Conservation (phyloP, 2,113 vertebrate species). For the Gymnorhina tibicen region DNA sequence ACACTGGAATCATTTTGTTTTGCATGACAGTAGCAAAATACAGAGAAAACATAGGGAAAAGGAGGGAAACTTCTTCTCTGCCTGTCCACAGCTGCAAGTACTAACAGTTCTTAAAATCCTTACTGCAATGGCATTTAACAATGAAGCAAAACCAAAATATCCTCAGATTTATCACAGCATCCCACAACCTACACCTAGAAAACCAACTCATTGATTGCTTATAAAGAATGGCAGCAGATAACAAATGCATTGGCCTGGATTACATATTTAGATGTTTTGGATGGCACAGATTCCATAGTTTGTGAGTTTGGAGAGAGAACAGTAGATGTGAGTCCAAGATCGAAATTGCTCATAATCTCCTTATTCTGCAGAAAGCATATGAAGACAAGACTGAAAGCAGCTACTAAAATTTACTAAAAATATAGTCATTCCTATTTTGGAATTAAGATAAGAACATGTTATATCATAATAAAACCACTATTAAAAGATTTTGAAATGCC, state of each 20-base stretch:
- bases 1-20: background rate
- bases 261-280: background rate
- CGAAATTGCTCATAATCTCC: constrained; percentile 1
- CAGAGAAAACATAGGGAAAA: background rate
- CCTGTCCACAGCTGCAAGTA: background rate
- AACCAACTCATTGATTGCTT: background rate
- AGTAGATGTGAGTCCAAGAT: background rate
- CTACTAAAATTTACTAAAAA: background rate
- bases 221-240: background rate
- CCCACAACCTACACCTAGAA: background rate
- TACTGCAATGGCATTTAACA: background rate
- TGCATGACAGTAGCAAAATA: background rate
- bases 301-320: background rate
- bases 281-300: background rate
- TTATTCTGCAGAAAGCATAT: background rate
- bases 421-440: background rate
- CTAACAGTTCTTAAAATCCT: background rate
- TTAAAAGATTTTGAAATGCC: background rate
- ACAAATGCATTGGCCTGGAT: background rate
- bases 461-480: background rate
- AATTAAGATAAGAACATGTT: background rate
- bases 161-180: background rate
- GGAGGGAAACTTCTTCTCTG: background rate
- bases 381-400: background rate
- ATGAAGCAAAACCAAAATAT: background rate